A percentile compares a stretch with the other conserved stretches of the same genome.
phyloP scores from a whole-genome alignment of 2,888 invertebrate species.

The Microplitis manilae region DNA sequence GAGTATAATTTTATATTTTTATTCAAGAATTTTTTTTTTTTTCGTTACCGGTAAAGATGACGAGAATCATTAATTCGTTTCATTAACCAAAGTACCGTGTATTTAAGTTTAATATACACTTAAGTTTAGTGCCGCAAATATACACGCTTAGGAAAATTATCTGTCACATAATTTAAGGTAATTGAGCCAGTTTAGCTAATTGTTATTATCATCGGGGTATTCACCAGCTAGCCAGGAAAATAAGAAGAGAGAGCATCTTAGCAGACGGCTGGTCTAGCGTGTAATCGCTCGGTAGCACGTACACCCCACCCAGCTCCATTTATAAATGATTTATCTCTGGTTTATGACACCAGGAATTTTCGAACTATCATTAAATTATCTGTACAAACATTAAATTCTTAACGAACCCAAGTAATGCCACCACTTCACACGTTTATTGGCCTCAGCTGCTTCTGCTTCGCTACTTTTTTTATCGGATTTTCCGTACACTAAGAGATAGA shows the following conservation, averaged over 20 bases:
- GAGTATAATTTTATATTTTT: too few species aligned
- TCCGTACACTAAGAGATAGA: too few species aligned
- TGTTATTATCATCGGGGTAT: slow-evolving; percentile 36
- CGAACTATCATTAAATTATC: slow-evolving; percentile 68
- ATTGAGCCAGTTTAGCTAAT: slow-evolving; percentile 48
- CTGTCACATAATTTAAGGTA: slow-evolving; percentile 46
- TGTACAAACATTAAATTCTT: slow-evolving; percentile 61
- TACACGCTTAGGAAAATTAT: slow-evolving; percentile 40
- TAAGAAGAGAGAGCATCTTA: slow-evolving; percentile 37
- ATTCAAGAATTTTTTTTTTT: too few species aligned
- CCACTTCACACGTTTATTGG: too few species aligned
- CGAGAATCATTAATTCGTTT: too few species aligned
- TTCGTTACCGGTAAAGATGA: too few species aligned
- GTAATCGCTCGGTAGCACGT: slow-evolving; percentile 32
- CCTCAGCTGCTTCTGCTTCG: too few species aligned
- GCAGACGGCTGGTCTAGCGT: slow-evolving; percentile 14
- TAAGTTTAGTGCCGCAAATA: too few species aligned
- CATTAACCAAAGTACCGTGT: too few species aligned
- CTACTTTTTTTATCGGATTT: too few species aligned
- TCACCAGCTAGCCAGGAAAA: slow-evolving; percentile 8
- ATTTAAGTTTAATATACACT: too few species aligned
- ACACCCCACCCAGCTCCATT: slow-evolving; percentile 37
- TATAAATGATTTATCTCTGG: slow-evolving; percentile 57
- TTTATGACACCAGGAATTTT: slow-evolving; percentile 69
- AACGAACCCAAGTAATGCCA: slow-evolving; percentile 59